Evolutionary conservation across 2,888 invertebrate species (phyloP).

Genomic region (Camponotus fellah): DNA sequence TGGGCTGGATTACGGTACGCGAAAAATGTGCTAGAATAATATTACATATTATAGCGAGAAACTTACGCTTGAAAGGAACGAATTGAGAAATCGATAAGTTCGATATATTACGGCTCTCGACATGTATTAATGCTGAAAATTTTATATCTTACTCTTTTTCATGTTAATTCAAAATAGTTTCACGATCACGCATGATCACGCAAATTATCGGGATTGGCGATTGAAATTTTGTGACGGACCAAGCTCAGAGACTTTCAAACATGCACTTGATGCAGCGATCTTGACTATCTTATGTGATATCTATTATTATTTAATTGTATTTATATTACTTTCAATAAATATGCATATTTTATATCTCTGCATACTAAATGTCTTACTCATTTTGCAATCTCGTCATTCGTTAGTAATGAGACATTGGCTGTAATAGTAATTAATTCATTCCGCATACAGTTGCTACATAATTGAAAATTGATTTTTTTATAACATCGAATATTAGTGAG

Average conservation of each 20-base stretch:
- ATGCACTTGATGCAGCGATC: conserved; percentile 59
- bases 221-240: conserved; percentile 43
- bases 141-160: conserved; percentile 26
- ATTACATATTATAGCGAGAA: conserved; percentile 19
- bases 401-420: neutral
- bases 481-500: conserved; percentile 2
- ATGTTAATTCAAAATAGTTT: conserved; percentile 20
- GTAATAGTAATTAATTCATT: neutral
- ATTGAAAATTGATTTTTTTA: conserved; percentile 1
- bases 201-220: conserved; percentile 16
- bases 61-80: neutral
- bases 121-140: conserved; percentile 25
- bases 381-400: neutral
- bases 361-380: conserved; percentile 32
- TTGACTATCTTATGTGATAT: conserved; percentile 58
- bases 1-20: conserved; percentile 37
- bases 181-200: conserved; percentile 16
- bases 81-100: conserved; percentile 34
- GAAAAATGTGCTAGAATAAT: neutral
- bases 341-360: conserved; percentile 73
- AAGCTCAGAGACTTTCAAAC: conserved; percentile 52
- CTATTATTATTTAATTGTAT: conserved; percentile 69
- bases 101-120: conserved; percentile 33
- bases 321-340: conserved; percentile 75
- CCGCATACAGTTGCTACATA: neutral